Conservation (phyloP, 2,888 invertebrate genomes). For the Lutraria lutraria region DNA sequence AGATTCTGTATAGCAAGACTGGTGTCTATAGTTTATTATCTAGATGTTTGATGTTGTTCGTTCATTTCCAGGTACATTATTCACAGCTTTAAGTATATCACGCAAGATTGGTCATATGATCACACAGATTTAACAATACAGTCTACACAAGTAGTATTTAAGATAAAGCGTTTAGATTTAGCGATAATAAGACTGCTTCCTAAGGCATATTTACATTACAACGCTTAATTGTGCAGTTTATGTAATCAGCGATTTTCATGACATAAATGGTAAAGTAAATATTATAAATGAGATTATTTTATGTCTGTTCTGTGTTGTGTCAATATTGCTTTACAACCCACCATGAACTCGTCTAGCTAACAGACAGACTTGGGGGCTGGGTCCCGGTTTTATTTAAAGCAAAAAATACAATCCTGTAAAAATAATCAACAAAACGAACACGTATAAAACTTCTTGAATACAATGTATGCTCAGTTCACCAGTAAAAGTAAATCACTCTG, state of each 20-base stretch:
- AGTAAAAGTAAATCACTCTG: too few species aligned
- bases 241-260: slow-evolving; percentile 15
- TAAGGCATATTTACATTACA: not conserved
- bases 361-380: not conserved
- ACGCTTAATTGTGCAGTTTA: slow-evolving; percentile 15
- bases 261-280: slow-evolving; percentile 26
- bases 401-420: too few species aligned
- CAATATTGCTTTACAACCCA: not conserved
- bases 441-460: too few species aligned
- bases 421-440: too few species aligned
- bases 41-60: not conserved
- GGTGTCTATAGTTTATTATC: too few species aligned
- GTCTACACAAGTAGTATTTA: not conserved
- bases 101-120: not conserved
- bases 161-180: not conserved
- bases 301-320: not conserved
- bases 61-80: not conserved
- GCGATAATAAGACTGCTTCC: not conserved
- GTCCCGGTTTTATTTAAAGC: not conserved
- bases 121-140: not conserved
- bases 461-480: too few species aligned
- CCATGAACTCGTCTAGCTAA: not conserved
- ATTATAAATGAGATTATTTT: slow-evolving; percentile 20
- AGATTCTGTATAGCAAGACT: too few species aligned
- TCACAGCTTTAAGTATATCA: not conserved